phyloP scores from a whole-genome alignment of 2,113 vertebrate species.

The Limnothrissa miodon region DNA sequence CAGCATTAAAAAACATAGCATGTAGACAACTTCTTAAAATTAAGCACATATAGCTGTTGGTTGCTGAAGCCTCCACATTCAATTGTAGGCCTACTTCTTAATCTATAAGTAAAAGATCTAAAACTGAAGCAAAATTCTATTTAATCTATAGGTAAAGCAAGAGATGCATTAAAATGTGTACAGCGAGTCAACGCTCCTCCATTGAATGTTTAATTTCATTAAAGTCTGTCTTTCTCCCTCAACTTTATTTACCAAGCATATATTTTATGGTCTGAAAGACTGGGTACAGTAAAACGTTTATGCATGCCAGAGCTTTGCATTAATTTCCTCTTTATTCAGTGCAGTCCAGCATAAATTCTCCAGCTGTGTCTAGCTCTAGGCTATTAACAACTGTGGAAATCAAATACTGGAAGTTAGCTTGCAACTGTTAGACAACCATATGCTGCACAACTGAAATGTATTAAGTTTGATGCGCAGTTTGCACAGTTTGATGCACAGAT shows the following conservation, averaged over 20 bases:
- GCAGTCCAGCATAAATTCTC: conserved; percentile 6
- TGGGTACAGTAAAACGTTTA: neutral
- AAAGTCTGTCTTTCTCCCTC: neutral
- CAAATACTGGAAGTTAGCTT: neutral
- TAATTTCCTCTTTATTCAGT: neutral
- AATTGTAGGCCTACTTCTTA: too few relatives aligned
- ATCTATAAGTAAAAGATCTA: too few relatives aligned
- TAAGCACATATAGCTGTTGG: neutral
- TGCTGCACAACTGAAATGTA: neutral
- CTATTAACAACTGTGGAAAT: conserved; percentile 8
- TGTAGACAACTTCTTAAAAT: neutral
- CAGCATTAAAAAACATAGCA: neutral
- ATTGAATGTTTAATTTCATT: neutral
- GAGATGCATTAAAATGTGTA: neutral
- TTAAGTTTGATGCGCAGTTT: too few relatives aligned
- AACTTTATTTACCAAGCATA: neutral
- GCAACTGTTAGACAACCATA: neutral
- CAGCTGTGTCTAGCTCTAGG: neutral
- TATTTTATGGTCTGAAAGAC: neutral
- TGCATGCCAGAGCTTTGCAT: neutral
- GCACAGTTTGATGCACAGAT: neutral
- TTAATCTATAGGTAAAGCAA: neutral
- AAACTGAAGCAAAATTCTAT: too few relatives aligned
- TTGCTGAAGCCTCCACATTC: too few relatives aligned
- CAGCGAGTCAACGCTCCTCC: neutral